Conservation (phyloP, 2,113 vertebrate genomes). For the Symphodus melops region DNA sequence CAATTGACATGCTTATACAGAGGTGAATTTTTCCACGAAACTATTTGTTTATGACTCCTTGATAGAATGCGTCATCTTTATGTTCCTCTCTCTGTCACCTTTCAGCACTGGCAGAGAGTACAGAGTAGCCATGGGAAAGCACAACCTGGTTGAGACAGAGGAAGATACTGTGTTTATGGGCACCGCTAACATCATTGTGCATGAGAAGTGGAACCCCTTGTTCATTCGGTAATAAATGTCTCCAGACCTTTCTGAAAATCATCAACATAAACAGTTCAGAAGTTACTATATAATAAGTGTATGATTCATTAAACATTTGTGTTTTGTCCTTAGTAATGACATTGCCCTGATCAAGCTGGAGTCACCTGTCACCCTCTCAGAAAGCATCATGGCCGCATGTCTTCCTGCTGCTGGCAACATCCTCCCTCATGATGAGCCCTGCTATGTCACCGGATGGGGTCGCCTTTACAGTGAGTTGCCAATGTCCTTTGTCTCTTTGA, state of each 20-base stretch:
- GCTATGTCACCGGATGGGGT: constrained; percentile 93
- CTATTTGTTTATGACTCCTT: too few relatives aligned
- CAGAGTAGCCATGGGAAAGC: constrained; percentile 85
- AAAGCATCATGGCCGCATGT: constrained; percentile 84
- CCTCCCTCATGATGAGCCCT: constrained; percentile 83
- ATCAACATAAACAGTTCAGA: not conserved
- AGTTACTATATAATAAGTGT: too few relatives aligned
- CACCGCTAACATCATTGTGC: constrained; percentile 81
- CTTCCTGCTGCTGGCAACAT: constrained; percentile 76
- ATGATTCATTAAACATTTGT: not conserved
- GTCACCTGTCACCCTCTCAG: constrained; percentile 71
- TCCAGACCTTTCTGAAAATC: not conserved
- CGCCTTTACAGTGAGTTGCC: constrained; percentile 86
- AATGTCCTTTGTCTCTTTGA: not conserved
- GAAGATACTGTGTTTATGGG: constrained; percentile 52
- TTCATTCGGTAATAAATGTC: constrained; percentile 72
- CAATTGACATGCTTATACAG: not conserved
- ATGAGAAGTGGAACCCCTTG: constrained; percentile 82
- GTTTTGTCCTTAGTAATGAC: constrained; percentile 82
- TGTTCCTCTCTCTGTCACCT: not conserved
- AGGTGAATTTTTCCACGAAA: not conserved
- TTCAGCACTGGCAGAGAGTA: constrained; percentile 75
- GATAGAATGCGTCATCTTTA: not conserved
- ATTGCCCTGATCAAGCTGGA: constrained; percentile 91
- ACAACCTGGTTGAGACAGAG: constrained; percentile 82